Percentiles rank a stretch among this genome's conserved stretches.
phyloP scores from a whole-genome alignment of 2,113 vertebrate species.

The Pseudopipra pipra region DNA sequence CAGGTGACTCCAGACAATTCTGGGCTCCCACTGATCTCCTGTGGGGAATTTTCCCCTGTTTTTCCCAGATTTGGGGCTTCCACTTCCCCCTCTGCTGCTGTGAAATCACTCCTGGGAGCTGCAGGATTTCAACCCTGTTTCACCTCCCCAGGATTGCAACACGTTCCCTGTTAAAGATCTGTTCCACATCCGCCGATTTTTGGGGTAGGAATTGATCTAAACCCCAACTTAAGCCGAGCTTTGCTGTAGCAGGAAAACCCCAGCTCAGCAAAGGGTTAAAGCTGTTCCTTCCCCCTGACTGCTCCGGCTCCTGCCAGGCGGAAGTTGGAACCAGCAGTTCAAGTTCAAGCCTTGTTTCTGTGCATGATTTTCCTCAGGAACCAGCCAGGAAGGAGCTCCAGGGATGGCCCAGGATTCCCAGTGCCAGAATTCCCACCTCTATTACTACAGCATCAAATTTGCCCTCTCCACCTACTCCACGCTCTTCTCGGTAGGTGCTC shows the following conservation, averaged over 20 bases:
- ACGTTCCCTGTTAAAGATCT: background rate
- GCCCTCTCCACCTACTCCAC: slow-evolving; percentile 85
- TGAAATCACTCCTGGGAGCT: background rate
- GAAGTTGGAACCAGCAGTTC: background rate
- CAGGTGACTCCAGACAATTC: background rate
- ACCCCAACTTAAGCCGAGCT: background rate
- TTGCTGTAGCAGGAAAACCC: background rate
- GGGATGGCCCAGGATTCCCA: background rate
- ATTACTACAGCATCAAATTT: slow-evolving; percentile 86
- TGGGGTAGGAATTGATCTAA: background rate
- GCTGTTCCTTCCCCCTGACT: too few species aligned
- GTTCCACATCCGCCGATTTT: fast-evolving
- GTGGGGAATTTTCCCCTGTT: too few species aligned
- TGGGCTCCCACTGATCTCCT: background rate
- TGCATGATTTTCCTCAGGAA: background rate
- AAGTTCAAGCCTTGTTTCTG: background rate
- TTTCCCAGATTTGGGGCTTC: too few species aligned
- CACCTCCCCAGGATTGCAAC: fast-evolving
- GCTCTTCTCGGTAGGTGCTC: slow-evolving; percentile 76
- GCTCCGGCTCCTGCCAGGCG: background rate
- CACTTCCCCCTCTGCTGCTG: background rate
- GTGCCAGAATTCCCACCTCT: slow-evolving; percentile 73
- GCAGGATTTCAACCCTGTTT: background rate
- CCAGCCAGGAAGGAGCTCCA: background rate
- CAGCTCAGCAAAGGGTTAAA: background rate